A percentile compares a stretch with the other conserved stretches of the same genome.
Conservation (phyloP, 2,113 vertebrate genomes). For the Eulemur rufifrons region DNA sequence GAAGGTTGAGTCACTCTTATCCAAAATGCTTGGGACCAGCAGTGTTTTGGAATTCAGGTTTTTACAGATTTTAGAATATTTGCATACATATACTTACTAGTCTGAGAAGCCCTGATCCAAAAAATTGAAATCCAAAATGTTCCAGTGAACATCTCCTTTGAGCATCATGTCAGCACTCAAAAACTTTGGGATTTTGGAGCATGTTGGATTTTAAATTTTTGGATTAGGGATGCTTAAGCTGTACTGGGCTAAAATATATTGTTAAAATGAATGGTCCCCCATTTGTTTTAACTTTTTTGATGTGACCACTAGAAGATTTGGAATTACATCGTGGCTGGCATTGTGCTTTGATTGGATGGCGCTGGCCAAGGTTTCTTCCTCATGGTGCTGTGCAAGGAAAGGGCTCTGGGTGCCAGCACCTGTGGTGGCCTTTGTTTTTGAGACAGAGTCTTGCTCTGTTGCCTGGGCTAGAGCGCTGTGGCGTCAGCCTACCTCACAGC, state of each 20-base stretch:
- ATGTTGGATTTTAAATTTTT: not conserved
- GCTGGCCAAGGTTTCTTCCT: rapidly evolving
- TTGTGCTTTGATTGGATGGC: rapidly evolving
- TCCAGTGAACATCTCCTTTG: not conserved
- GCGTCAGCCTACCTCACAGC: too few relatives aligned
- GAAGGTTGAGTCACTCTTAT: not conserved
- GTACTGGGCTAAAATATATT: not conserved
- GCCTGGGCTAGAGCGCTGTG: too few relatives aligned
- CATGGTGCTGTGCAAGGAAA: not conserved
- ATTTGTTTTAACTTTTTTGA: not conserved
- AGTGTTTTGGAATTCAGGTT: not conserved
- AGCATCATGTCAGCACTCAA: not conserved
- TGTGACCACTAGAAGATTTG: not conserved
- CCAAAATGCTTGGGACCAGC: not conserved
- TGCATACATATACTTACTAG: not conserved
- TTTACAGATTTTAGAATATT: not conserved
- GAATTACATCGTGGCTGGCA: rapidly evolving
- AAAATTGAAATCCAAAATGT: not conserved
- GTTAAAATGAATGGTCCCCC: not conserved
- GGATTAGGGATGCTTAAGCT: not conserved
- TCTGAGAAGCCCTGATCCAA: not conserved
- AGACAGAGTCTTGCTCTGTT: too few relatives aligned
- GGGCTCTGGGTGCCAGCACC: not conserved
- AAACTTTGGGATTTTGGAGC: not conserved
- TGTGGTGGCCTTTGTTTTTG: too few relatives aligned